phyloP scores from a whole-genome alignment of 2,888 invertebrate species.

The Leucophenga montana region DNA sequence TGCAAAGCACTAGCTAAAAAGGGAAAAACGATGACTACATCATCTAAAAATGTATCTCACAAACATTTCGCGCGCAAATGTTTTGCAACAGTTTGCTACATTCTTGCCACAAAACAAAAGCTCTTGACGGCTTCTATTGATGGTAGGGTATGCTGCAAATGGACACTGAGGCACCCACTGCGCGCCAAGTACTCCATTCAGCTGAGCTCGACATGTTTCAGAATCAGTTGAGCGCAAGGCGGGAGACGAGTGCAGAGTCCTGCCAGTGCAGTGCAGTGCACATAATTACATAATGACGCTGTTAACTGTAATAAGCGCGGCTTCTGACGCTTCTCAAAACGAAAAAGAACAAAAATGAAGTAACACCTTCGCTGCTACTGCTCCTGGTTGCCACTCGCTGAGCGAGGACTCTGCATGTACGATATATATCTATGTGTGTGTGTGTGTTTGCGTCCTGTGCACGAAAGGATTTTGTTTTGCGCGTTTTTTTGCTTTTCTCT shows the following conservation, averaged over 20 bases:
- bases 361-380: constrained; percentile 23
- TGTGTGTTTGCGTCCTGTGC: not conserved
- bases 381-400: constrained; percentile 34
- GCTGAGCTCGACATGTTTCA: constrained; percentile 20
- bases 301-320: constrained; percentile 65
- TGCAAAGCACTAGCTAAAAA: too few relatives aligned
- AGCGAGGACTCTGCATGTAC: not conserved
- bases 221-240: constrained; percentile 20
- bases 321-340: constrained; percentile 37
- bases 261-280: constrained; percentile 43
- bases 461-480: constrained; percentile 55
- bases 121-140: too few relatives aligned
- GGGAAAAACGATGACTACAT: too few relatives aligned
- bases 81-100: too few relatives aligned
- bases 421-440: not conserved
- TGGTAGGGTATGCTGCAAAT: too few relatives aligned
- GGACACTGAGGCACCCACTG: not conserved
- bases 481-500: constrained; percentile 4
- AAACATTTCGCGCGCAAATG: too few relatives aligned
- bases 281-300: constrained; percentile 66
- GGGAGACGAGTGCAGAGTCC: not conserved
- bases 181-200: not conserved
- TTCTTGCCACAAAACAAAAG: too few relatives aligned
- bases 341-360: too few relatives aligned
- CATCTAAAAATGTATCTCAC: too few relatives aligned